Conservation (phyloP, 1,140 invertebrate genomes). For the Solenopsis fugax region DNA sequence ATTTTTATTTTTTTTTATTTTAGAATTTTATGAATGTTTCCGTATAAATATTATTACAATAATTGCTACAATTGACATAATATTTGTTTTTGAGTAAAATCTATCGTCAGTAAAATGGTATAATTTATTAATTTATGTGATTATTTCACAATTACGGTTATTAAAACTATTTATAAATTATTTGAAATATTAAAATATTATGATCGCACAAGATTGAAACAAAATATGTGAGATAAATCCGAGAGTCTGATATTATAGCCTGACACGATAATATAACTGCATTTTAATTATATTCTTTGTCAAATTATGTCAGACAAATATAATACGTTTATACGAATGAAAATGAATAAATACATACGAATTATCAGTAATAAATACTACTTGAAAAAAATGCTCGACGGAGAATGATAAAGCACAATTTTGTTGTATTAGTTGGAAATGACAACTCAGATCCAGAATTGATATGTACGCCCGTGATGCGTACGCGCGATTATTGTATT, state of each 20-base stretch:
- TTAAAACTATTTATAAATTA: background rate
- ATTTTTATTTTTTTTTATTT: background rate
- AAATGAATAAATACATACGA: background rate
- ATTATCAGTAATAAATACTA: background rate
- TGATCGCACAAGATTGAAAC: background rate
- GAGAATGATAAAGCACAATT: background rate
- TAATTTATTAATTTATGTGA: background rate
- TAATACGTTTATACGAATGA: background rate
- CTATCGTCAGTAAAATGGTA: background rate
- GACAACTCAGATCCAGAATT: background rate
- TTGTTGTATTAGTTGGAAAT: background rate
- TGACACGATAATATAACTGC: background rate
- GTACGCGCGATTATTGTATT: background rate
- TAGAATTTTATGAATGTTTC: background rate
- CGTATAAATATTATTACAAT: background rate
- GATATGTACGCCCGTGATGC: background rate
- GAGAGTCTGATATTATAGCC: background rate
- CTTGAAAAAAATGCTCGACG: background rate
- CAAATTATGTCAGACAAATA: background rate
- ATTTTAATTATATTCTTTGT: background rate
- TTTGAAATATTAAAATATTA: background rate
- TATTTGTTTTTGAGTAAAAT: background rate
- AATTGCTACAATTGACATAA: background rate
- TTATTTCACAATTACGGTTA: background rate
- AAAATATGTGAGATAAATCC: constrained; percentile 1